phyloP scores from a whole-genome alignment of 2,888 invertebrate genomes.

The Hemistola chrysoprasaria region DNA sequence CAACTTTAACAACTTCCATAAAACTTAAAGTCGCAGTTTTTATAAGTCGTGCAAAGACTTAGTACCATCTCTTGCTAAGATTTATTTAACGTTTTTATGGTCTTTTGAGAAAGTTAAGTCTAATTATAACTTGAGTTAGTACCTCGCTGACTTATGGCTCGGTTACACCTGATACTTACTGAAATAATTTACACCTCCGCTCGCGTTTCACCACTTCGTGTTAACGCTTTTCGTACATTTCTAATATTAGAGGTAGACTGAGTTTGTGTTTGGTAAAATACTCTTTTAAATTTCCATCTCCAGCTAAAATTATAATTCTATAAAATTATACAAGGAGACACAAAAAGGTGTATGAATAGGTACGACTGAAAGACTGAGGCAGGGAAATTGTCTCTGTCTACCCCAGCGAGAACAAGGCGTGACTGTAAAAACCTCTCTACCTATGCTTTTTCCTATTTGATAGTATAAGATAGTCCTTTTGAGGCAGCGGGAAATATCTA shows the following conservation, averaged over 20 bases:
- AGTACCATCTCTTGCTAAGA: conserved; percentile 12
- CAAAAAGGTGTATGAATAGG: no score
- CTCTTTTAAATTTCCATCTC: no score
- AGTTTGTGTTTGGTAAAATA: no score
- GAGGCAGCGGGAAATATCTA: conserved; percentile 31
- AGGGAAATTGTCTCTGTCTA: no score
- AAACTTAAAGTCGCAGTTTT: not conserved
- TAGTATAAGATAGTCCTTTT: conserved; percentile 33
- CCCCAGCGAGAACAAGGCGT: no score
- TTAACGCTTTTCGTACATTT: not conserved
- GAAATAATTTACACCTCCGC: conserved; percentile 1
- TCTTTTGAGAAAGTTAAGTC: conserved; percentile 23
- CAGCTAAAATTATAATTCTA: no score
- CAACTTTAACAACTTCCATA: not conserved
- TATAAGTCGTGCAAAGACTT: not conserved
- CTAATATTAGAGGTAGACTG: not conserved
- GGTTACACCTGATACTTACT: conserved; percentile 25
- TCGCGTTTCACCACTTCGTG: not conserved
- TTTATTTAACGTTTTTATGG: conserved; percentile 22
- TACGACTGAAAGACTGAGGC: no score
- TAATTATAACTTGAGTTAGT: conserved; percentile 30
- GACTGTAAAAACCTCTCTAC: no score
- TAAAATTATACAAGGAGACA: no score
- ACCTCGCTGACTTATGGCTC: conserved; percentile 22
- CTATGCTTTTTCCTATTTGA: conserved; percentile 14